Conservation (phyloP, 2,113 vertebrate species). For the Heliornis fulica region DNA sequence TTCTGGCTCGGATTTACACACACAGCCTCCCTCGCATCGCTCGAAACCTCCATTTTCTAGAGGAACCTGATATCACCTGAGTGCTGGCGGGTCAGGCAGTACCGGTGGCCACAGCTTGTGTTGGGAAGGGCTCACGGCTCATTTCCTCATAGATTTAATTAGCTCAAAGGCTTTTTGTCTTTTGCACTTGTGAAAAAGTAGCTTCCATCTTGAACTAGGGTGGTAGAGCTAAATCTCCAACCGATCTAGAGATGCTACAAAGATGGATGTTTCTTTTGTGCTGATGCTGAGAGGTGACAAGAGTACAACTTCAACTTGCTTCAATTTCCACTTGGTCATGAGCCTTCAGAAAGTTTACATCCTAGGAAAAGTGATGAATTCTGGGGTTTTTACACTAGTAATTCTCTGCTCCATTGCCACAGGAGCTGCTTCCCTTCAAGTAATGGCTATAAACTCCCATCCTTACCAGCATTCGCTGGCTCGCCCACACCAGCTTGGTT, state of each 20-base stretch:
- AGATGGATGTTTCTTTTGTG: too few relatives aligned
- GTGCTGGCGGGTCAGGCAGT: conserved; percentile 2
- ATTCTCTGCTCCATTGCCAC: neutral
- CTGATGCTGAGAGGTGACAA: too few relatives aligned
- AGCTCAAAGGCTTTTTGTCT: too few relatives aligned
- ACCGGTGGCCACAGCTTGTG: neutral
- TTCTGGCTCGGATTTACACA: neutral
- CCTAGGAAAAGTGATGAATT: neutral
- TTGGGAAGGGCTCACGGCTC: too few relatives aligned
- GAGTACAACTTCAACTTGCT: too few relatives aligned
- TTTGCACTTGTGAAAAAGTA: too few relatives aligned
- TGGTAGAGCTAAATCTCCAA: too few relatives aligned
- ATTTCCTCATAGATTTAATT: too few relatives aligned
- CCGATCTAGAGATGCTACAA: too few relatives aligned
- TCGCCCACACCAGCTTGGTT: neutral
- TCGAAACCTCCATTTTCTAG: neutral
- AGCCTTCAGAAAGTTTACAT: too few relatives aligned
- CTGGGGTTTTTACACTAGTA: neutral
- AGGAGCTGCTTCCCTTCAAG: neutral
- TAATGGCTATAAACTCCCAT: neutral
- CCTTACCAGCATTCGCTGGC: neutral
- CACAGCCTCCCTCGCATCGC: neutral
- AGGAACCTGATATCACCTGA: neutral
- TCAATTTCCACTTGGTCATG: too few relatives aligned
- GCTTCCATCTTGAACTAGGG: too few relatives aligned